These are phyloP conservation scores for Pycnonotus jocosus DNA, from an alignment of 2,113 vertebrate species.

Conservation along the genomic window DNA sequence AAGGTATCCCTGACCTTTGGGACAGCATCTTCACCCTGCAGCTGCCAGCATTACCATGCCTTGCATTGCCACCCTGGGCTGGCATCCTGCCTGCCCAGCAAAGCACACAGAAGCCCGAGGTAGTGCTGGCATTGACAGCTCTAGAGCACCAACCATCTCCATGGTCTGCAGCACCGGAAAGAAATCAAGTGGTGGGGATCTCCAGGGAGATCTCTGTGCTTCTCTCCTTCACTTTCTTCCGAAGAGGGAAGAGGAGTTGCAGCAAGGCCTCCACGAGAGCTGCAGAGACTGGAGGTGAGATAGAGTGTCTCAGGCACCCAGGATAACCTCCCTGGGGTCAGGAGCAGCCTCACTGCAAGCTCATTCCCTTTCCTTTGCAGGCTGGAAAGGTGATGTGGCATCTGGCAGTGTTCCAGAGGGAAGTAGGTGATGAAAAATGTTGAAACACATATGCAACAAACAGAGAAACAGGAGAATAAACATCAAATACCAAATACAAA, in stretches of 20 bases:
- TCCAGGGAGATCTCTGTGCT: background rate
- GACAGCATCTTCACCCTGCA: fast-evolving
- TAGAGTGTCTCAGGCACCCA: background rate
- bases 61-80: background rate
- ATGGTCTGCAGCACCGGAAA: background rate
- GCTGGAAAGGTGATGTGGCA: background rate
- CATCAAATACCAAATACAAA: background rate
- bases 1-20: background rate
- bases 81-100: background rate
- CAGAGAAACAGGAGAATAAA: background rate
- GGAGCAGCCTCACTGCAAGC: background rate
- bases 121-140: background rate
- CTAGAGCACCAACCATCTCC: background rate
- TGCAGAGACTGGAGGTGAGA: background rate
- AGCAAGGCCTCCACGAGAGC: background rate
- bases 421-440: background rate
- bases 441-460: background rate
- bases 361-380: background rate
- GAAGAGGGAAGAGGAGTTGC: background rate
- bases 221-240: background rate
- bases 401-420: background rate
- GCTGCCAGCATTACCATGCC: too few species aligned
- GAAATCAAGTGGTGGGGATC: background rate
- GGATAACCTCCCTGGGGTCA: background rate
- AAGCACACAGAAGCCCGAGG: background rate